These are phyloP conservation scores for Priocnemis perturbator DNA, from an alignment of 2,888 invertebrate species.

Conservation along the genomic window DNA sequence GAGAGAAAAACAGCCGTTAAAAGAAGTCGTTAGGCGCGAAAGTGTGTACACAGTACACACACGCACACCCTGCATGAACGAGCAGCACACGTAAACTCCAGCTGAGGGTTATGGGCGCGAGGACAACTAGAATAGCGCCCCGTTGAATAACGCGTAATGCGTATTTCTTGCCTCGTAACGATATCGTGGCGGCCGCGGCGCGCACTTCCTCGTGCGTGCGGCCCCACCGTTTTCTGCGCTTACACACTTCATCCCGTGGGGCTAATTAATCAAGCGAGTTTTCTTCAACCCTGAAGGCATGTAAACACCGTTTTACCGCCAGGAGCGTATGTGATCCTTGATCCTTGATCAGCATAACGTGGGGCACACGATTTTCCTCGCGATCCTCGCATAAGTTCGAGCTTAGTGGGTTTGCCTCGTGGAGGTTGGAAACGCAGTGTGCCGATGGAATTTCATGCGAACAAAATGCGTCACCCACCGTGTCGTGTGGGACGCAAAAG, in stretches of 20 bases:
- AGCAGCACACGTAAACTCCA: too few species aligned
- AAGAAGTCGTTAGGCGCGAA: too few species aligned
- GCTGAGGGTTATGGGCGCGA: too few species aligned
- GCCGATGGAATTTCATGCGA: too few species aligned
- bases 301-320: too few species aligned
- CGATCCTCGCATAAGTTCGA: too few species aligned
- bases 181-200: not conserved
- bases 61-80: not conserved
- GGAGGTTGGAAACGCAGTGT: too few species aligned
- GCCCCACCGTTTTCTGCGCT: not conserved
- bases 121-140: not conserved
- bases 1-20: slow-evolving; percentile 8
- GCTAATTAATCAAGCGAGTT: not conserved
- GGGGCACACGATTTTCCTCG: not conserved
- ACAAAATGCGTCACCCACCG: too few species aligned
- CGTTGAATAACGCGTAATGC: slow-evolving; percentile 14
- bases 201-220: too few species aligned
- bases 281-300: not conserved
- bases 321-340: not conserved
- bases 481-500: too few species aligned
- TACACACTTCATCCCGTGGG: slow-evolving; percentile 1
- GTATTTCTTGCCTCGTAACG: slow-evolving; percentile 3
- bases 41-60: not conserved
- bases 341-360: too few species aligned
- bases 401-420: too few species aligned